These are phyloP conservation scores for Romanogobio albipinnatus DNA, from an alignment of 2,113 vertebrate genomes.

Conservation along the genomic window DNA sequence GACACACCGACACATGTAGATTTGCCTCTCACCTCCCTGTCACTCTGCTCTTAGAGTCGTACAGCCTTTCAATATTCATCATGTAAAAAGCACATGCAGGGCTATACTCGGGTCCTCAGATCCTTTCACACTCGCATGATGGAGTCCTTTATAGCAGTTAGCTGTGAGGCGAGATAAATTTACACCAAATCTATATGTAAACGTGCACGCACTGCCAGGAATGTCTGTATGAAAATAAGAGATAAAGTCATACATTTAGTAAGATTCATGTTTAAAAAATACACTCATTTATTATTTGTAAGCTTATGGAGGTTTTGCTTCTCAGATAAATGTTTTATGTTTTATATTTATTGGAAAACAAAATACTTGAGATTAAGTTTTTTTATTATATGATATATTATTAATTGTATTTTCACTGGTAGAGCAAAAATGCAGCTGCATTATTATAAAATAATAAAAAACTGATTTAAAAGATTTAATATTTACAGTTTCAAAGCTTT, in stretches of 20 bases:
- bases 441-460: too few species aligned
- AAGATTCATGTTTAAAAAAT: conserved; percentile 9
- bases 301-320: neutral
- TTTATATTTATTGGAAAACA: neutral
- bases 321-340: neutral
- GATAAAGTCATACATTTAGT: neutral
- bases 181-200: conserved; percentile 15
- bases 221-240: conserved; percentile 4
- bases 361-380: too few species aligned
- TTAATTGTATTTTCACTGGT: too few species aligned
- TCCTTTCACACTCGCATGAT: conserved; percentile 25
- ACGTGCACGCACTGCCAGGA: neutral
- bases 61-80: conserved; percentile 43
- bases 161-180: conserved; percentile 9
- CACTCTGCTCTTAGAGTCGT: conserved; percentile 43
- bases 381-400: neutral
- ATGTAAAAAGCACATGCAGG: conserved; percentile 23
- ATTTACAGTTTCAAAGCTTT: too few species aligned
- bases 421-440: neutral
- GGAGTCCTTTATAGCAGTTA: conserved; percentile 1
- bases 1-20: conserved; percentile 47
- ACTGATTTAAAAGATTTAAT: too few species aligned
- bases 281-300: neutral
- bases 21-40: conserved; percentile 43
- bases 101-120: conserved; percentile 8